These are phyloP conservation scores for Eretmocerus hayati DNA, from an alignment of 2,888 invertebrate species.

Conservation along the genomic window DNA sequence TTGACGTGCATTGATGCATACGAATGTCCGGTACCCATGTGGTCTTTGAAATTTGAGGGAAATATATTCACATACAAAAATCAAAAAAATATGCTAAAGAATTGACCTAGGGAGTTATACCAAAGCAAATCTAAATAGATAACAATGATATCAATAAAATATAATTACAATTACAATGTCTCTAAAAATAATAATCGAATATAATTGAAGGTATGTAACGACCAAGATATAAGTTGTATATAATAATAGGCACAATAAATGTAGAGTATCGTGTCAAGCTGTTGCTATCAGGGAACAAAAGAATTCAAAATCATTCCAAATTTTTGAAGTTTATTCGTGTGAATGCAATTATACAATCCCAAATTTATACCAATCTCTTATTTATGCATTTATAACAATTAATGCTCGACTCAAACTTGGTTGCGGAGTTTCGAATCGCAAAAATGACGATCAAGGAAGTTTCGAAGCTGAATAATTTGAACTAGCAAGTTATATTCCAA, in stretches of 20 bases:
- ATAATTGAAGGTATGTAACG: slow-evolving; percentile 11
- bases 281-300: slow-evolving; percentile 44
- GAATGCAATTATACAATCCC: slow-evolving; percentile 35
- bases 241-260: slow-evolving; percentile 46
- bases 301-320: slow-evolving; percentile 28
- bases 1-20: no score
- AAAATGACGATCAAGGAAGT: no score
- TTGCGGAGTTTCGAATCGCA: no score
- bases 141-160: neutral
- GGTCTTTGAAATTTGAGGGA: no score
- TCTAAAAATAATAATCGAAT: slow-evolving; percentile 20
- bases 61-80: no score
- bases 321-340: slow-evolving; percentile 36
- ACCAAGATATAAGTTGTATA: slow-evolving; percentile 30
- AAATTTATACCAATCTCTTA: slow-evolving; percentile 23
- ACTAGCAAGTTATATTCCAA: neutral
- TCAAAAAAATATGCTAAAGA: no score
- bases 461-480: no score
- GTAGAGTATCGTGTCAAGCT: slow-evolving; percentile 38
- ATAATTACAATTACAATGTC: slow-evolving; percentile 24
- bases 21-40: no score
- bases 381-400: no score
- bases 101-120: slow-evolving; percentile 6
- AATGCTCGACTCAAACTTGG: no score
- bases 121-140: slow-evolving; percentile 14